phyloP scores from a whole-genome alignment of 1,140 invertebrate species.

The Berghia stephanieae region DNA sequence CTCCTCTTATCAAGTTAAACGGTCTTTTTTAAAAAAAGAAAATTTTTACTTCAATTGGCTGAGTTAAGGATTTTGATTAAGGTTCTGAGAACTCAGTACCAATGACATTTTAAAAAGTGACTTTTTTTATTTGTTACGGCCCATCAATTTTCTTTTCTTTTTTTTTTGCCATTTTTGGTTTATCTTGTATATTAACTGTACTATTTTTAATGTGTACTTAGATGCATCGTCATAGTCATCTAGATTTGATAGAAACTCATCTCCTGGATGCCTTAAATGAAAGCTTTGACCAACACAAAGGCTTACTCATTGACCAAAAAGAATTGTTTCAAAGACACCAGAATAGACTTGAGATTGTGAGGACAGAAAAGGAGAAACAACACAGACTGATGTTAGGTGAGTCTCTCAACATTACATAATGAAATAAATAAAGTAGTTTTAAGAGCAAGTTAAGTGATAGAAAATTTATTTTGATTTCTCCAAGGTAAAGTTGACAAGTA shows the following conservation, averaged over 20 bases:
- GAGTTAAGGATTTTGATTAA: too few relatives aligned
- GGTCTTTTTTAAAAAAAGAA: background rate
- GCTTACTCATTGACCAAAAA: slow-evolving; percentile 42
- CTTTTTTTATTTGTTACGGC: background rate
- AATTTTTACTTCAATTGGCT: background rate
- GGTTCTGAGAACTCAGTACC: too few relatives aligned
- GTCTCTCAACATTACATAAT: too few relatives aligned
- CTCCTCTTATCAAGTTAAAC: background rate
- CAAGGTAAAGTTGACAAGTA: too few relatives aligned
- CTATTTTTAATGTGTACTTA: slow-evolving; percentile 41
- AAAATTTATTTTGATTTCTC: too few relatives aligned
- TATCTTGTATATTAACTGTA: background rate
- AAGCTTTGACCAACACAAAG: slow-evolving; percentile 62
- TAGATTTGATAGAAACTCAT: slow-evolving; percentile 73
- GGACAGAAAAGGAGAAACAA: slow-evolving; percentile 70
- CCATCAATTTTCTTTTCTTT: background rate
- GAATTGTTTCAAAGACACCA: slow-evolving; percentile 73
- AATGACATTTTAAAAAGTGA: too few relatives aligned
- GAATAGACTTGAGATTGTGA: slow-evolving; percentile 73
- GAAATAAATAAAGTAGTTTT: too few relatives aligned
- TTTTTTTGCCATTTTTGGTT: slow-evolving; percentile 7
- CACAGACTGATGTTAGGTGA: too few relatives aligned
- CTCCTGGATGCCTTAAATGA: slow-evolving; percentile 72
- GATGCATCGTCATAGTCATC: slow-evolving; percentile 68
- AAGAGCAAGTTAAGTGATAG: too few relatives aligned